Base-by-base conservation (phyloP, 1,140 invertebrate species). In the Brachionus koreanus region DNA sequence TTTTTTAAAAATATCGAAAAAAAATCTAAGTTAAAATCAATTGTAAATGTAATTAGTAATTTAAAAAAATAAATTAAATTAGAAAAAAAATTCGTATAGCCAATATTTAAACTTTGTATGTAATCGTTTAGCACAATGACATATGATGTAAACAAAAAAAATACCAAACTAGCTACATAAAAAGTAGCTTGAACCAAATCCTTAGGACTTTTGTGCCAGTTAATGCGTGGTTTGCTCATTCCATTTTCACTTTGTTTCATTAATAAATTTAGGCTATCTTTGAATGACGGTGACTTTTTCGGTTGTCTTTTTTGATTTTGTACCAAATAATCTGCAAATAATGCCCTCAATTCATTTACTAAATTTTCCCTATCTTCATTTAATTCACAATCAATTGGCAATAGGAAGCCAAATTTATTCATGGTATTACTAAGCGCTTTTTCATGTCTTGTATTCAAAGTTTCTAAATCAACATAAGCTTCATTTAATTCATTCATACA, bases 1-100 rank as follows among this genome's bases (percentile, higher is more conserved):
- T 69, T 69, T n/a, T 42, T 69, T 69, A 69, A 69, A 42, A 69
- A 69, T 37, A 69, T 69, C 16, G 65, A 69, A 39, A 69, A 69
- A 69, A 69, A 69, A 33, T 69, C 65, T 6, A 69, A 23, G 19
- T 69, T 69, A 69, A 69, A 69, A 69, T 69, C 65, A 69, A 69
- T 42, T 69, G 65, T 69, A 37, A 69, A 69, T 9, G 33, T 69
- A 16, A 39, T 10, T 39, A 69, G 12, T 39, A 69, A 39, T 69
- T 69, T 69, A 69, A 69, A 37, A 69, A 69, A 69, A n/a, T 13
- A 39, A 5, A 39, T 7, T 19, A 69, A 9, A 69, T 69, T 69
- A 37, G 16, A 9, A n/a, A 69, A 19, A 37, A 69, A 6, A 69
- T 37, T 69, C 0, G 33, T 16, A 69, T 69, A 69, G 7, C 37